Conservation (phyloP, 1,140 invertebrate species). For the Euschistus heros region DNA sequence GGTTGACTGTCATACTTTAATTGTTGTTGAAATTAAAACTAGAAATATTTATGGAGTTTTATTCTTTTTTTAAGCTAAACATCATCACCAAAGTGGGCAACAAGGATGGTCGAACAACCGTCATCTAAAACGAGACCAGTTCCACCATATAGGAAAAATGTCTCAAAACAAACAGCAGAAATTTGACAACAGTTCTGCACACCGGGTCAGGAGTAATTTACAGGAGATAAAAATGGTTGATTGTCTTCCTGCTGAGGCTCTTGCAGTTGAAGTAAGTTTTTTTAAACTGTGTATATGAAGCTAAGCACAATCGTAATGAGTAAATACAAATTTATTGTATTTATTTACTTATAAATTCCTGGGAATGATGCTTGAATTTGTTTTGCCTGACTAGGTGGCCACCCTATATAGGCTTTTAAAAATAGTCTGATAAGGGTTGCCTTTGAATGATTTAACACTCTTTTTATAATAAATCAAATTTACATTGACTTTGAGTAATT, state of each 20-base stretch:
- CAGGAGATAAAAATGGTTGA: slow-evolving; percentile 10
- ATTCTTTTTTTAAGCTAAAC: background rate
- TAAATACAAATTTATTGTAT: too few relatives aligned
- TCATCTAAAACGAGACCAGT: slow-evolving; percentile 4
- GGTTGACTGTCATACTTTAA: too few relatives aligned
- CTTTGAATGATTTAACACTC: too few relatives aligned
- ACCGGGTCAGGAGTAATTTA: background rate
- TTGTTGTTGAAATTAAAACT: too few relatives aligned
- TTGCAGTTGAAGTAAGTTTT: background rate
- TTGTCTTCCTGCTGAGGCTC: background rate
- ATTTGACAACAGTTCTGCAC: background rate
- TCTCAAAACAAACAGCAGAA: background rate
- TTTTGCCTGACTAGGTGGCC: too few relatives aligned
- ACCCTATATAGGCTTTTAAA: too few relatives aligned
- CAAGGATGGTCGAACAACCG: background rate
- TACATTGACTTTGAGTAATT: too few relatives aligned
- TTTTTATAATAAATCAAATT: background rate
- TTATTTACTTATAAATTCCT: too few relatives aligned
- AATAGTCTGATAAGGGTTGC: too few relatives aligned
- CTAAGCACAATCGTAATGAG: too few relatives aligned
- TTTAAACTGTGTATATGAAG: too few relatives aligned
- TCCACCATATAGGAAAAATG: background rate
- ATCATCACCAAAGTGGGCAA: background rate
- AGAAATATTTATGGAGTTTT: background rate
- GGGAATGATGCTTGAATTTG: too few relatives aligned